These are phyloP conservation scores for Drosophila murphyi DNA, from an alignment of 1,140 invertebrate genomes.

Conservation along the genomic window DNA sequence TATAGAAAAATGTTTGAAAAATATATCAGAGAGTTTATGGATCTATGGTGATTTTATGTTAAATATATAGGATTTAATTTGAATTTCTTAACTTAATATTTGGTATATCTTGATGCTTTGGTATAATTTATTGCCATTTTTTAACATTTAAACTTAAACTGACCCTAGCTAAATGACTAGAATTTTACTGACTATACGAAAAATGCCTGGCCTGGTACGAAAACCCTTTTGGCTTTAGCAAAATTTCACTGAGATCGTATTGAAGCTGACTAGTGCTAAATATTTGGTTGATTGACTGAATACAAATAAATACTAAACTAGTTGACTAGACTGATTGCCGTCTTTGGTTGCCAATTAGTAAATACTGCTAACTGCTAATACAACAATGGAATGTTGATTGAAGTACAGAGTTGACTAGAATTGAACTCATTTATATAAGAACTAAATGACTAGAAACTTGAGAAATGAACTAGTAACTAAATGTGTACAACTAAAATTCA, in stretches of 20 bases:
- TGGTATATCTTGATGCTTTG: constrained; percentile 22
- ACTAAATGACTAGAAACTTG: constrained; percentile 50
- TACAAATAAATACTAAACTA: constrained; percentile 50
- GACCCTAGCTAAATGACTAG: constrained; percentile 39
- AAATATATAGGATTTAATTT: not conserved
- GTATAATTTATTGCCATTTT: constrained; percentile 26
- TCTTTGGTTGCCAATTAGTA: constrained; percentile 31
- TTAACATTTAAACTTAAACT: constrained; percentile 19
- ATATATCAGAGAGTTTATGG: no score
- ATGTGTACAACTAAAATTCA: constrained; percentile 34
- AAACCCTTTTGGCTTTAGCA: not conserved
- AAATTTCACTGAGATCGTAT: constrained; percentile 53
- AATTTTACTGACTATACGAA: constrained; percentile 51
- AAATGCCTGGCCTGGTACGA: constrained; percentile 44
- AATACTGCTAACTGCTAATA: not conserved
- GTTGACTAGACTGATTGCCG: constrained; percentile 48
- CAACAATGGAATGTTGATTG: constrained; percentile 51
- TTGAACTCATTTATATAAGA: constrained; percentile 54
- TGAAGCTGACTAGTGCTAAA: constrained; percentile 72
- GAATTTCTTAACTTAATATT: not conserved
- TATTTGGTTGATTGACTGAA: constrained; percentile 24
- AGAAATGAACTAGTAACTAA: constrained; percentile 54
- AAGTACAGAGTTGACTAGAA: constrained; percentile 71
- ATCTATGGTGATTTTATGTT: not conserved
- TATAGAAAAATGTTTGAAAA: no score